Evolutionary conservation across 2,888 invertebrate species (phyloP), one percentile per base, ranked within the genome.

Genomic region (Caenorhabditis plicata): DNA sequence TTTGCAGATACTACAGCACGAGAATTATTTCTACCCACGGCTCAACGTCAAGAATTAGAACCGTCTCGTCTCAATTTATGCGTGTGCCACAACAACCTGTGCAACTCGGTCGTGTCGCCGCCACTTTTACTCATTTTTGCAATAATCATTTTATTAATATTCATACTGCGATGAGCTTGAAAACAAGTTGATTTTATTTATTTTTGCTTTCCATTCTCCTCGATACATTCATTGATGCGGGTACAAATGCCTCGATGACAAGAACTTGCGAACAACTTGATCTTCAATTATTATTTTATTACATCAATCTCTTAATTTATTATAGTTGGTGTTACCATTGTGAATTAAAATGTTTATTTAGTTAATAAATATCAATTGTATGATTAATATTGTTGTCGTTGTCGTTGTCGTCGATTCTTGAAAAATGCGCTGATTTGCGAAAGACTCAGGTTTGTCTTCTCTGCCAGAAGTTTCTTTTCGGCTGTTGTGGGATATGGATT

Each of bases 101-200:
- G 74, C 62, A 74, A 74, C 48, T 40, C 48, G 13, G 57, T 61
- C 50, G 51, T 55, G 61, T 61, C 61, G 61, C 61, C 61, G 61
- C 54, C 61, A 20, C 38, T 8, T 17, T 19, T 39, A 11, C 23
- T 55, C 51, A 48, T 55, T 38, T 40, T 61, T 11, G 49, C 50
- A 23, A 41, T 50, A 23, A 45, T 56, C 13, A 44, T 56, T 22
- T 46, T 56, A 29, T 27, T 56, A 36, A 27, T 56, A 26, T 45
- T 56, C 20, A 23, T 56, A 9, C 44, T 50, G 41, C 56, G 56
- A 42, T 56, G 56, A 56, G n/a, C n/a, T n/a, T n/a, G n/a, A n/a
- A n/a, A n/a, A n/a, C n/a, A n/a, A n/a, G n/a, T n/a, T n/a, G 11
- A 8, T 32, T 23, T 7, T 26, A n/a, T 5, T 36, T 33, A 7